Evolutionary conservation across 1,140 invertebrate genomes (phyloP).

Genomic region (Trigoniulus corallinus): DNA sequence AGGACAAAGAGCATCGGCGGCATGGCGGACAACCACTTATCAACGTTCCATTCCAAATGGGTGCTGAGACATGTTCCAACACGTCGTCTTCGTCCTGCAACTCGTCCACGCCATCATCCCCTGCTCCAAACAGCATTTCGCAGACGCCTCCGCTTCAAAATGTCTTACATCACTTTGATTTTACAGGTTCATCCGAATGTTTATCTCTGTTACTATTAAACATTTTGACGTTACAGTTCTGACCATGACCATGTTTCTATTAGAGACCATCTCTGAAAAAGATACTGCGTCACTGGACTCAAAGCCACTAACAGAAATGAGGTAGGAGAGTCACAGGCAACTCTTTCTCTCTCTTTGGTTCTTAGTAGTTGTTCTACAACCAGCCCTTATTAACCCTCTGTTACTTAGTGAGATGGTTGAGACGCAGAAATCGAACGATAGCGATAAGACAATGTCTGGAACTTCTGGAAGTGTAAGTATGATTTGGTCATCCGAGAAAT

Average conservation of each 20-base stretch:
- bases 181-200: constrained; percentile 44
- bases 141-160: constrained; percentile 33
- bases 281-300: constrained; percentile 37
- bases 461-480: constrained; percentile 29
- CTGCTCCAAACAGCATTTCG: constrained; percentile 41
- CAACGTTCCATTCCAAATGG: constrained; percentile 15
- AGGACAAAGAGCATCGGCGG: not conserved
- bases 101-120: constrained; percentile 87
- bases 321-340: not conserved
- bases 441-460: constrained; percentile 54
- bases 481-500: not conserved
- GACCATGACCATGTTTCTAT: too few species aligned
- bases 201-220: constrained; percentile 8
- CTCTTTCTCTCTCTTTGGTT: not conserved
- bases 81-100: constrained; percentile 92
- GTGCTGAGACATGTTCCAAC: constrained; percentile 73
- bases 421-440: constrained; percentile 58
- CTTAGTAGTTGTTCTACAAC: too few species aligned
- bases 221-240: not conserved
- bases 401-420: constrained; percentile 38
- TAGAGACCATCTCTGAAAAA: constrained; percentile 16
- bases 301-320: constrained; percentile 24
- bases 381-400: too few species aligned
- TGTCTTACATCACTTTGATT: constrained; percentile 48
- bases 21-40: constrained; percentile 5